These are phyloP conservation scores for Drosophila micromelanica DNA, from an alignment of 1,140 invertebrate species.

Conservation along the genomic window DNA sequence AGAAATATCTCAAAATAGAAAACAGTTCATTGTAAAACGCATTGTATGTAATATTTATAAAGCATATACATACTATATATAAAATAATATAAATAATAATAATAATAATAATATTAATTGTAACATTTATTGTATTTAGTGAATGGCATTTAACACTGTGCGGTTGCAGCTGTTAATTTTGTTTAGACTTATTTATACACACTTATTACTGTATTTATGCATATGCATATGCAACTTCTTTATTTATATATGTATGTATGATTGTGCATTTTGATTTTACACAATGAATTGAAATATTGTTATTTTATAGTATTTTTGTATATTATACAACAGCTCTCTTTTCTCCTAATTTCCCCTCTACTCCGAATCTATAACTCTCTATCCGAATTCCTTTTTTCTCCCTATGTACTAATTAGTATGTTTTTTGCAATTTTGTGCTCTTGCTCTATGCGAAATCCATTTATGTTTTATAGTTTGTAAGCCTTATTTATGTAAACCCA, in stretches of 20 bases:
- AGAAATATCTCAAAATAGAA: conserved; percentile 43
- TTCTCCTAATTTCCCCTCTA: conserved; percentile 19
- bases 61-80: conserved; percentile 57
- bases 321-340: conserved; percentile 38
- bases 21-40: conserved; percentile 65
- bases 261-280: conserved; percentile 50
- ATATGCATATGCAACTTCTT: conserved; percentile 47
- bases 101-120: conserved; percentile 50
- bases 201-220: conserved; percentile 44
- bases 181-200: conserved; percentile 71
- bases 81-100: conserved; percentile 35
- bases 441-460: conserved; percentile 65
- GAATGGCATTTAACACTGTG: conserved; percentile 76
- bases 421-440: conserved; percentile 39
- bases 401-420: background rate
- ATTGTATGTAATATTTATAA: conserved; percentile 68
- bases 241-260: conserved; percentile 45
- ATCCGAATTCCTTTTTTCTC: conserved; percentile 22
- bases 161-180: conserved; percentile 70
- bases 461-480: conserved; percentile 82
- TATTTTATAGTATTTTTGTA: conserved; percentile 55
- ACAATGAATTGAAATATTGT: conserved; percentile 49
- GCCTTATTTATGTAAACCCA: conserved; percentile 67
- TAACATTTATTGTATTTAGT: conserved; percentile 71
- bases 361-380: conserved; percentile 26